Percentiles rank a stretch among this genome's conserved stretches.
Evolutionary conservation across 2,797 vertebrate species (phyloP).

Genomic region (Artibeus jamaicensis): DNA sequence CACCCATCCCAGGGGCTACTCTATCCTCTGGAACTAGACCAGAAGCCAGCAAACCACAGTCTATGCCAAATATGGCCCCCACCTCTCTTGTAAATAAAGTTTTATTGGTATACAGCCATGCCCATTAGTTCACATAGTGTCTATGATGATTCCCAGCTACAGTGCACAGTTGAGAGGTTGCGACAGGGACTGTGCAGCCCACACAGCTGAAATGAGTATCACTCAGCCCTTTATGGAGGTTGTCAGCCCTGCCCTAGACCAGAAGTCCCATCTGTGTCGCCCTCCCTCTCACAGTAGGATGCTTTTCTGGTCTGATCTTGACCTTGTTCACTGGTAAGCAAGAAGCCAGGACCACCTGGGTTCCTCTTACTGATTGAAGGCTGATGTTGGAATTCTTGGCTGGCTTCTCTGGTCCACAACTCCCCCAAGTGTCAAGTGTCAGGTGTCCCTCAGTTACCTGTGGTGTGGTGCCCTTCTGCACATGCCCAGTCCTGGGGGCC

Average conservation of each 20-base stretch:
- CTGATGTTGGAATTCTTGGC: neutral
- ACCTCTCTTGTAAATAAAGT: neutral
- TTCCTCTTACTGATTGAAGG: neutral
- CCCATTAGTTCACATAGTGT: rapidly evolving
- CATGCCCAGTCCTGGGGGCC: neutral
- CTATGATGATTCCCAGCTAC: neutral
- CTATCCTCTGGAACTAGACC: neutral
- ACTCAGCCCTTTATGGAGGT: neutral
- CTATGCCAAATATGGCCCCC: rapidly evolving
- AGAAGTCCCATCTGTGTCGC: rapidly evolving
- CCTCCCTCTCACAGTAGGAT: neutral
- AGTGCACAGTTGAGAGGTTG: neutral
- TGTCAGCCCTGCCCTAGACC: neutral
- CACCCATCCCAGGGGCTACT: neutral
- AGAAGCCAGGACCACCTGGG: neutral
- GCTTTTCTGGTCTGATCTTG: neutral
- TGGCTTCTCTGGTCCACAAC: neutral
- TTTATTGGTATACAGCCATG: neutral
- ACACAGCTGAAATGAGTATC: rapidly evolving
- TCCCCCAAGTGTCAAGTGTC: too few species aligned
- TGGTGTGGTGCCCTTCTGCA: neutral
- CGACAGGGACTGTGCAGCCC: neutral
- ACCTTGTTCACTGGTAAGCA: rapidly evolving
- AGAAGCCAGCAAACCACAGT: neutral
- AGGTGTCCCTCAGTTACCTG: neutral